phyloP scores from a whole-genome alignment of 2,797 vertebrate genomes.

The Danio tinwini region DNA sequence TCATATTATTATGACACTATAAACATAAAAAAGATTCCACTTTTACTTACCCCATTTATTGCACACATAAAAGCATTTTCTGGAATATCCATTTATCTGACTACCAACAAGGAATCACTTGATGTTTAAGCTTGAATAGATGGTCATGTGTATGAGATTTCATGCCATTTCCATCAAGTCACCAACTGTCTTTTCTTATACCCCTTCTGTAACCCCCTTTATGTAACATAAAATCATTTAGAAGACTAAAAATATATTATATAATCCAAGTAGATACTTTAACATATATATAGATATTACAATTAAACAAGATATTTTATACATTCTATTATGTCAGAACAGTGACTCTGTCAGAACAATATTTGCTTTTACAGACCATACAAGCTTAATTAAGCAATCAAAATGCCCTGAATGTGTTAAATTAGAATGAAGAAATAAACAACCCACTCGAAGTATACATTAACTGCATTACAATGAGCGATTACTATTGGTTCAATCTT shows the following conservation, averaged over 20 bases:
- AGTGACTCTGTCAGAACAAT: too few species aligned
- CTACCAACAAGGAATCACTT: neutral
- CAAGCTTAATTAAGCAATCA: neutral
- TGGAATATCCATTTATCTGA: constrained; percentile 4
- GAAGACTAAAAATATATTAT: neutral
- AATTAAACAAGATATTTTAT: too few species aligned
- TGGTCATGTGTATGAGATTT: constrained; percentile 9
- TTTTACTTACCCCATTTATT: neutral
- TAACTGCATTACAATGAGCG: too few species aligned
- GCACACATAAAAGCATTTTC: neutral
- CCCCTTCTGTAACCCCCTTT: neutral
- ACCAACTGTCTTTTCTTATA: neutral
- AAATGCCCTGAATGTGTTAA: neutral
- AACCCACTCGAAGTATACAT: too few species aligned
- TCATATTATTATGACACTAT: neutral
- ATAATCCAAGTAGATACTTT: neutral
- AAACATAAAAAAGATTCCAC: neutral
- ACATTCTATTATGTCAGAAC: too few species aligned
- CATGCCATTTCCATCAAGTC: neutral
- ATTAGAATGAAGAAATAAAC: too few species aligned
- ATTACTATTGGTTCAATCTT: too few species aligned
- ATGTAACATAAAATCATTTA: neutral
- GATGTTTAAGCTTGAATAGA: neutral
- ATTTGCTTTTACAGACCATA: too few species aligned
- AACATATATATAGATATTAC: too few species aligned